Percentiles rank a stretch among this genome's conserved stretches.
Evolutionary conservation across 2,888 invertebrate species (phyloP).

Genomic region (Strigamia crassipes): DNA sequence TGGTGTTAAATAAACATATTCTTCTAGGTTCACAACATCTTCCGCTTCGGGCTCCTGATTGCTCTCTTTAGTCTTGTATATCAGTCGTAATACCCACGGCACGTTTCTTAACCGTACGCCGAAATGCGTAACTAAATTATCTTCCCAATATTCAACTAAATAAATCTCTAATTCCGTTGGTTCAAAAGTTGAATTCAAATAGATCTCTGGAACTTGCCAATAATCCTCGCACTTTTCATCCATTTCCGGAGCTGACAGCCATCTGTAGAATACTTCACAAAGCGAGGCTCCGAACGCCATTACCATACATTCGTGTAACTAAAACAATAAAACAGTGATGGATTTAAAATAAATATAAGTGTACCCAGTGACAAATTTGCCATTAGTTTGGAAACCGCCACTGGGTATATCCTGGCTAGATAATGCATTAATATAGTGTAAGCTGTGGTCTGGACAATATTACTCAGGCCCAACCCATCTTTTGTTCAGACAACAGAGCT

Average conservation of each 20-base stretch:
- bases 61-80: background rate
- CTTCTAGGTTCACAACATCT: background rate
- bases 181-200: background rate
- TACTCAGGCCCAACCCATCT: too few species aligned
- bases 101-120: background rate
- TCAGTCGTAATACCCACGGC: background rate
- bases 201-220: background rate
- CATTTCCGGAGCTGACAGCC: background rate
- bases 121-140: background rate
- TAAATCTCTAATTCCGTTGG: background rate
- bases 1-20: background rate
- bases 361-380: too few species aligned
- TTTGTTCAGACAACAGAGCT: too few species aligned
- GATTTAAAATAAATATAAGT: too few species aligned
- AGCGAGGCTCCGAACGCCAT: background rate
- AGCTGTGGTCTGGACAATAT: too few species aligned
- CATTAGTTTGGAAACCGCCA: too few species aligned
- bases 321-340: background rate
- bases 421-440: too few species aligned
- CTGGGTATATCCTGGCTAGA: too few species aligned
- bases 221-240: background rate
- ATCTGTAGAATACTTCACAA: conserved; percentile 1
- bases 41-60: background rate
- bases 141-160: background rate
- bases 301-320: background rate